These are phyloP conservation scores for Thalassophryne amazonica DNA, from an alignment of 2,797 vertebrate species.

Conservation along the genomic window DNA sequence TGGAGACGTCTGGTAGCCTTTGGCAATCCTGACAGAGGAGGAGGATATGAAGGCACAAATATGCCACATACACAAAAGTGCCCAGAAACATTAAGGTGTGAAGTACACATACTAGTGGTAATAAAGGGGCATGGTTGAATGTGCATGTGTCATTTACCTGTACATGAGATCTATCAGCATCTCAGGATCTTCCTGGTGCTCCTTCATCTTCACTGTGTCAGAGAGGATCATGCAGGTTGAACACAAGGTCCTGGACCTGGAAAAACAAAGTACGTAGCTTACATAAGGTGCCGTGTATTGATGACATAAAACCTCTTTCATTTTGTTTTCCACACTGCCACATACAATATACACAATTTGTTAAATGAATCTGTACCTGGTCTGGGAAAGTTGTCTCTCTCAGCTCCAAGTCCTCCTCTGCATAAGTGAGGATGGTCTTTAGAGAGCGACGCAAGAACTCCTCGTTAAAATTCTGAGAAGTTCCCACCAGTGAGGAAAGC, in stretches of 20 bases:
- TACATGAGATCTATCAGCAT: slow-evolving; percentile 99
- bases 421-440: slow-evolving; percentile 96
- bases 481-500: slow-evolving; percentile 95
- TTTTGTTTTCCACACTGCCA: background rate
- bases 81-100: background rate
- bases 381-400: slow-evolving; percentile 96
- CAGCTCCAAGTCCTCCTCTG: slow-evolving; percentile 94
- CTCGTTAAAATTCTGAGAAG: slow-evolving; percentile 98
- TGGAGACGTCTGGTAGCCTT: slow-evolving; percentile 98
- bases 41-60: background rate
- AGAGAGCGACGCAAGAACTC: slow-evolving; percentile 96
- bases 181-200: slow-evolving; percentile 97
- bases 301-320: too few species aligned
- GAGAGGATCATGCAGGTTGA: slow-evolving; percentile 99
- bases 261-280: slow-evolving; percentile 6
- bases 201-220: slow-evolving; percentile 99
- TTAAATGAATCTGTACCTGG: slow-evolving; percentile 77
- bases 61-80: background rate
- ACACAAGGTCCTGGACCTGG: slow-evolving; percentile 97
- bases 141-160: slow-evolving; percentile 76
- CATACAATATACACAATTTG: background rate
- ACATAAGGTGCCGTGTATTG: background rate
- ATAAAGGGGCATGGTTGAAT: background rate
- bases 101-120: background rate
- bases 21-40: slow-evolving; percentile 86